Base-by-base conservation (phyloP, 2,113 vertebrate genomes). In the Pedionomus torquatus region DNA sequence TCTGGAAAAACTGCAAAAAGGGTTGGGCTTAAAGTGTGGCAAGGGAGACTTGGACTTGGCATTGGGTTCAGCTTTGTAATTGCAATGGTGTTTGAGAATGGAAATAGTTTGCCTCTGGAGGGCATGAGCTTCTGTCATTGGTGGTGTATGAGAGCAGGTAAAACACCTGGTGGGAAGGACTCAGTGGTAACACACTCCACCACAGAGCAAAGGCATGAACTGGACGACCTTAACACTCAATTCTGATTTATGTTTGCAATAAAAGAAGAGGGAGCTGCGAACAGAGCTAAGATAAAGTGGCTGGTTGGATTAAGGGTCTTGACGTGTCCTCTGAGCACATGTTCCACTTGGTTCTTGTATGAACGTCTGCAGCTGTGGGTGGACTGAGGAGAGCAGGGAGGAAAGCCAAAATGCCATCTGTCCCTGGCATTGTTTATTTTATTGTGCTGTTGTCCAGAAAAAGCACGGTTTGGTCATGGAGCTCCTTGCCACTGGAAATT, bases 261-360 rank as follows among this genome's bases (percentile, higher is more conserved):
- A 28, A 24, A 52, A 81, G 17, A 37, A 13, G 48, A 76, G 28
- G 15, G 46, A 85, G 41, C 25, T 83, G 46, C 43, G 49, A 37
- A 46, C 39, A 80, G 70, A 60, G 30, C 11, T 26, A 76, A 76
- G 30, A 2, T 20, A 5, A 75, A 41, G 39, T 2, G 23, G 10
- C 39, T 83, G 17, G 11, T 16, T 78, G 83, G 48, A 71, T 79
- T 46, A 28, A 39, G 24, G 23, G 26, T 68, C 37, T 41, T 55
- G 65, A 64, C 1, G 1, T 10, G 14, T 78, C n/a, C 28, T 25
- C 44, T 49, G 26, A n/a, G 48, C 33, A 28, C 0, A 0, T 37
- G 65, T 46, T 60, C 61, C 7, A 10, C 52, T 83, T 1, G 1
- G 28, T 26, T 46, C 41, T 87, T 74, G 54, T 19, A 1, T 26